Evolutionary conservation across 2,113 vertebrate genomes (phyloP), one percentile per base, ranked within the genome.

Genomic region (Neolamprologus variostigma): DNA sequence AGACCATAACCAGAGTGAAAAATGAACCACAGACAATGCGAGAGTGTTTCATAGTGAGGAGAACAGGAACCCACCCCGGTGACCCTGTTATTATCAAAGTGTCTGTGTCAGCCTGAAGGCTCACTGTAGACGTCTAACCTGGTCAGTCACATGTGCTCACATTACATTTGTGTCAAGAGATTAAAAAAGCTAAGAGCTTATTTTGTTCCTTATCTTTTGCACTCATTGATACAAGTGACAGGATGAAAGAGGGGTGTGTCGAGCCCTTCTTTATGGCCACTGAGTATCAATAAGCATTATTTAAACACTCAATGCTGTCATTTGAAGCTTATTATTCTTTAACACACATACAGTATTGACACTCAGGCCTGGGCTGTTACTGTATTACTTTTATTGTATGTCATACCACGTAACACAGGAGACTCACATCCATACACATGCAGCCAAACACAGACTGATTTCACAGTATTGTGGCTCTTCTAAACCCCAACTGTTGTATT

Each of bases 121-220:
- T 1, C 6, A 19, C 16, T 6, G 5, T 51, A 78, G 71, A 78
- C 5, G 9, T 78, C 45, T n/a, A 78, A 78, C 7, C 73, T 47
- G 42, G 71, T 76, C 71, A 76, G 42, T 47, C 42, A 47, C 71
- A 11, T 28, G 40, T 76, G 42, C 71, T 19, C 40, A 47, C 21
- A 28, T 76, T 3, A 76, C 23, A 8, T 47, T 47, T 76, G 42
- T 50, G 71, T 76, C 42, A 50, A 31, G 23, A 47, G 9, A 31
- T 50, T 50, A 31, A 12, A 76, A 47, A 47, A 76, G 40, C 14
- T 17, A 73, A 47, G 21, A 71, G n/a, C 12, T 71, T 42, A 42
- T 71, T 71, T 42, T 71, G 35, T 16, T 71, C 37, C 0, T 2
- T 4, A 45, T 73, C 37, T 0, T 45, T 26, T 0, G 37, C 66